Evolutionary conservation across 2,888 invertebrate species (phyloP).

Genomic region (Coleophora flavipennella): DNA sequence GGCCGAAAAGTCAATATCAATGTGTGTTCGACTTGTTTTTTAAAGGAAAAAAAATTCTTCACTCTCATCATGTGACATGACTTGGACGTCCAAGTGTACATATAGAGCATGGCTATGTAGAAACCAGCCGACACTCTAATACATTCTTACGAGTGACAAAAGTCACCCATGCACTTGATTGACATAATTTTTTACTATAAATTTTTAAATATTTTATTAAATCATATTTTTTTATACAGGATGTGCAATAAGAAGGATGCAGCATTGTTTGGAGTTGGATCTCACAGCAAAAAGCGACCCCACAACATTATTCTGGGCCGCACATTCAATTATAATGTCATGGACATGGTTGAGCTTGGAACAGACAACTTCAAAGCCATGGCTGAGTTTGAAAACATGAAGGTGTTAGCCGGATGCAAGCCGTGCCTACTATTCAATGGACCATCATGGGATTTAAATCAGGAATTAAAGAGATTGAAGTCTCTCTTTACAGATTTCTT

Average conservation of each 20-base stretch:
- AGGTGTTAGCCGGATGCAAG: conserved; percentile 86
- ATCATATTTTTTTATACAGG: conserved; percentile 34
- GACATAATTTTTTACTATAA: no score
- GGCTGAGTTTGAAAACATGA: conserved; percentile 83
- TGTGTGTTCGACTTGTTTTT: no score
- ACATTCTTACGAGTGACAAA: no score
- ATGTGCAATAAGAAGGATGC: conserved; percentile 88
- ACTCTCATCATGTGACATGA: no score
- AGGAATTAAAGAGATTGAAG: conserved; percentile 86
- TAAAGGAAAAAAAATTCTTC: no score
- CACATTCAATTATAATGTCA: conserved; percentile 88
- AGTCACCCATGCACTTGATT: no score
- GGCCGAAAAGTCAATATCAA: no score
- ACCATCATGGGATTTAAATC: conserved; percentile 87
- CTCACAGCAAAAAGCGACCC: conserved; percentile 95
- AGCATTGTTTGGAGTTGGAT: conserved; percentile 91
- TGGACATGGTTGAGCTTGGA: conserved; percentile 98
- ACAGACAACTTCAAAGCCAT: conserved; percentile 87
- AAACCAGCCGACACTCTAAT: no score
- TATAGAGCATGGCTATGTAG: no score
- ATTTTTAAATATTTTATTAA: no score
- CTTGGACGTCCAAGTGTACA: no score
- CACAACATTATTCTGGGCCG: conserved; percentile 92
- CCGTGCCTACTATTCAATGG: conserved; percentile 95
- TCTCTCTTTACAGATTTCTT: conserved; percentile 95